Evolutionary conservation across 1,140 invertebrate genomes (phyloP).

Genomic region (Thaumatotibia leucotreta): DNA sequence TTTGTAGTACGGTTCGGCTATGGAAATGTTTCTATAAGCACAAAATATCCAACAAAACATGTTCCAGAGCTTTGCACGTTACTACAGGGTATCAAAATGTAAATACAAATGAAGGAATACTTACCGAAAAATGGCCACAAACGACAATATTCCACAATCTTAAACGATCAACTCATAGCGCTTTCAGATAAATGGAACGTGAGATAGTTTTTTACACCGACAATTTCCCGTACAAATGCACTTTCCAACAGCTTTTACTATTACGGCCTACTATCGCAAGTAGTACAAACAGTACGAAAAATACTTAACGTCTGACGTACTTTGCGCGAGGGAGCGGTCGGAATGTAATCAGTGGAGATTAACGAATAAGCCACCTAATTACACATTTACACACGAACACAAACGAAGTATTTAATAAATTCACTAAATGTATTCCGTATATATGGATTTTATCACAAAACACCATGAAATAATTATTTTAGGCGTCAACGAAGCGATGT

Average conservation of each 20-base stretch:
- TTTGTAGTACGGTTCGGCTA: not conserved
- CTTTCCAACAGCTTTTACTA: slow-evolving; percentile 76
- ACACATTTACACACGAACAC: slow-evolving; percentile 38
- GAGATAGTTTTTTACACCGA: slow-evolving; percentile 69
- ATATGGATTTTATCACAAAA: slow-evolving; percentile 50
- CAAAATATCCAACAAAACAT: not conserved
- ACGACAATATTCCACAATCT: slow-evolving; percentile 46
- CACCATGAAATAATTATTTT: slow-evolving; percentile 52
- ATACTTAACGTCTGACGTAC: slow-evolving; percentile 69
- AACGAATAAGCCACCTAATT: slow-evolving; percentile 32
- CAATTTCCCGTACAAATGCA: slow-evolving; percentile 66
- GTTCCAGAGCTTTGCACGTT: not conserved
- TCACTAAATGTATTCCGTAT: slow-evolving; percentile 56
- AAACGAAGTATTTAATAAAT: slow-evolving; percentile 36
- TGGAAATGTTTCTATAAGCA: not conserved
- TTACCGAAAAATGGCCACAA: slow-evolving; percentile 69
- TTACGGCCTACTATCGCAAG: slow-evolving; percentile 67
- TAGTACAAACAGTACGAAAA: slow-evolving; percentile 74
- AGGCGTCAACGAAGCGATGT: slow-evolving; percentile 71
- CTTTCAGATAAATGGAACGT: slow-evolving; percentile 55
- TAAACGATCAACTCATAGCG: slow-evolving; percentile 43
- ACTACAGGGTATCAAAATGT: slow-evolving; percentile 41
- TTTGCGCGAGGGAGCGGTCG: slow-evolving; percentile 70
- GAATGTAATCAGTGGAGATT: slow-evolving; percentile 50
- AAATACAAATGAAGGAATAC: slow-evolving; percentile 57